Percentiles rank a stretch among this genome's conserved stretches.
Conservation (phyloP, 2,888 invertebrate genomes). For the Megalurothrips usitatus region DNA sequence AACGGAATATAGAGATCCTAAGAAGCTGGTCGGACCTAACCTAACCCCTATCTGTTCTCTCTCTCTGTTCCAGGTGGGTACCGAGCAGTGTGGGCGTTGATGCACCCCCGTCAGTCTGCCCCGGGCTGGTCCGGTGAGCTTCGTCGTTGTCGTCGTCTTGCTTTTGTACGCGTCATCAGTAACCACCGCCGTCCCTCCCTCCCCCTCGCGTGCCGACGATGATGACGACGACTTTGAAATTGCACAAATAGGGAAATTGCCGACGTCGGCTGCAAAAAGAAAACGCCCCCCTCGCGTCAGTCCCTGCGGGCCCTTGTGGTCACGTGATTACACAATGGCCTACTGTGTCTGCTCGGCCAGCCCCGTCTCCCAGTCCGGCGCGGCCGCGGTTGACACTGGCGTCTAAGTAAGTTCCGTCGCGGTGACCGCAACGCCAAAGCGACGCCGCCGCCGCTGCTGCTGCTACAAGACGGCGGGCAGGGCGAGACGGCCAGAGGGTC, state of each 20-base stretch:
- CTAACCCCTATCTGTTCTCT: not conserved
- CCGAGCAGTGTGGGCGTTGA: not conserved
- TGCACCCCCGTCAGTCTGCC: not conserved
- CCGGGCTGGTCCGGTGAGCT: not conserved
- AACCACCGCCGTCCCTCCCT: too few relatives aligned
- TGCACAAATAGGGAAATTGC: constrained; percentile 22
- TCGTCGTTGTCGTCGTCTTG: not conserved
- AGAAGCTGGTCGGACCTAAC: too few relatives aligned
- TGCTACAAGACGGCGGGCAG: not conserved
- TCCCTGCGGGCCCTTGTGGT: not conserved
- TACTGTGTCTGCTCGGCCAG: not conserved
- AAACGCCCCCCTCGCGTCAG: not conserved
- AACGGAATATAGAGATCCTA: too few relatives aligned
- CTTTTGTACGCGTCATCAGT: not conserved
- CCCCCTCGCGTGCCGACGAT: too few relatives aligned
- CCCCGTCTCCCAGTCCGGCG: not conserved
- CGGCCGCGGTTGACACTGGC: constrained; percentile 12
- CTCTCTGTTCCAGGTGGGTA: constrained; percentile 15
- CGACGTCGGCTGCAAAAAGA: not conserved
- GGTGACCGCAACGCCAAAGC: not conserved
- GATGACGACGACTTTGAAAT: not conserved
- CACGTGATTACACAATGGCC: not conserved
- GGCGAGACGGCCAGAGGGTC: not conserved
- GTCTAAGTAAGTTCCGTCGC: not conserved
- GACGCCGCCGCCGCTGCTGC: not conserved